Base-by-base conservation (phyloP, 2,113 vertebrate genomes). In the Odocoileus hemionus region DNA sequence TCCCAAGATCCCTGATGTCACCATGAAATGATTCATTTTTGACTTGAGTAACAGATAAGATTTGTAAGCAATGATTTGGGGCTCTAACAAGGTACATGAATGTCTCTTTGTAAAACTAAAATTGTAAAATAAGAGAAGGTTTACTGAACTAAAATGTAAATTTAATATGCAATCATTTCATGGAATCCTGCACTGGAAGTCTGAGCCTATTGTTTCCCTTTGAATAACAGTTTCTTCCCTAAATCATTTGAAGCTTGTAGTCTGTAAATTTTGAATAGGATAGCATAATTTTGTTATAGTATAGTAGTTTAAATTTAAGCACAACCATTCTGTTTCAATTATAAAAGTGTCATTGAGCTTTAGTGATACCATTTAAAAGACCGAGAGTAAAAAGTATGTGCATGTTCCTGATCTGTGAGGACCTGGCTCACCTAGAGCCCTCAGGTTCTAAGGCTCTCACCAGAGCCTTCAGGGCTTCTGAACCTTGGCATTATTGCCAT, bases 51-150 rank as follows among this genome's bases (percentile, higher is more conserved):
- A 84, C 15, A 96, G 47, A 74, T 36, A 28, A 19, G 8, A 76
- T 61, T 97, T 70, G 76, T 45, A 86, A 94, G 2, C 14, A 61
- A 13, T 10, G n/a, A n/a, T 70, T 89, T 86, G 89, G 28, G 5
- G 14, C 9, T 78, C 28, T 57, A 78, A 43, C 11, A 91, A 94
- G 52, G n/a, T 74, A 3, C 16, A 55, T 26, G 61, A n/a, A 12
- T 17, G 1, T 86, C 80, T 83, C 30, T 91, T 80, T 58, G 3
- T 67, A 88, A 94, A 94, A 60, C 6, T 39, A 28, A 58, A 89
- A 60, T 36, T 26, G 12, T 79, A 80, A 7, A 25, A n/a, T 58
- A 55, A 54, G 9, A 9, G 30, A 92, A 10, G n/a, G n/a, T 90
- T 95, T 70, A 78, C 45, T 39, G 43, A 76, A 16, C 5, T 52